Evolutionary conservation across 1,140 invertebrate genomes (phyloP), one percentile per base, ranked within the genome.

Genomic region (Papilio dardanus): DNA sequence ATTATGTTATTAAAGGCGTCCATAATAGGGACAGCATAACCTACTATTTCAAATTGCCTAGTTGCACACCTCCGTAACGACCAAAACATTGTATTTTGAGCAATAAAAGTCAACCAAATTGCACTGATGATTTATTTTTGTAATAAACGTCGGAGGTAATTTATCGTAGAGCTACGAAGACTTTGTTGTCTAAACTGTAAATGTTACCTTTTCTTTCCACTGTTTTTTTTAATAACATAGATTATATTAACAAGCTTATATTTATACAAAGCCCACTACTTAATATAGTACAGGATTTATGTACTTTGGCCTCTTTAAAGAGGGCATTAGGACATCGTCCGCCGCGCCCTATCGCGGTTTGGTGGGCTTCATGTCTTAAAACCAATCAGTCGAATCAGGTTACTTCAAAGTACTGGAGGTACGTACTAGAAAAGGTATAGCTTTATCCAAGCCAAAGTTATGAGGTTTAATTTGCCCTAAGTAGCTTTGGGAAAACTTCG

Each of bases 341-440:
- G 54, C 24, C 54, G 54, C 54, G 24, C 54, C 54, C 54, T 62
- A 14, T 24, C 54, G 54, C 24, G 24, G 8, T 62, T 62, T 62
- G 54, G 54, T 62, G 54, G 54, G 54, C 24, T 62, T 62, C 54
- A 62, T 12, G 54, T 62, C 54, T 62, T 62, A 62, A 30, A 62
- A 62, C 54, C 54, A 62, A 62, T 62, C 24, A 62, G 24, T 16
- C 10, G 54, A 62, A 62, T 62, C 54, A 62, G 24, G 54, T 62
- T 62, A 62, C 54, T 28, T 30, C 24, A 28, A 62, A 62, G 14
- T 28, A 28, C 1, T 0, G 16, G 42, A 46, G 3, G 42, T 46
- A 19, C n/a, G n/a, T n/a, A n/a, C n/a, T 46, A 1, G 42, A 16
- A n/a, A 46, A 46, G 35, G 19, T 5, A 46, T 0, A 19, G 42